phyloP scores from a whole-genome alignment of 2,888 invertebrate genomes.

The Perizoma flavofasciatum region DNA sequence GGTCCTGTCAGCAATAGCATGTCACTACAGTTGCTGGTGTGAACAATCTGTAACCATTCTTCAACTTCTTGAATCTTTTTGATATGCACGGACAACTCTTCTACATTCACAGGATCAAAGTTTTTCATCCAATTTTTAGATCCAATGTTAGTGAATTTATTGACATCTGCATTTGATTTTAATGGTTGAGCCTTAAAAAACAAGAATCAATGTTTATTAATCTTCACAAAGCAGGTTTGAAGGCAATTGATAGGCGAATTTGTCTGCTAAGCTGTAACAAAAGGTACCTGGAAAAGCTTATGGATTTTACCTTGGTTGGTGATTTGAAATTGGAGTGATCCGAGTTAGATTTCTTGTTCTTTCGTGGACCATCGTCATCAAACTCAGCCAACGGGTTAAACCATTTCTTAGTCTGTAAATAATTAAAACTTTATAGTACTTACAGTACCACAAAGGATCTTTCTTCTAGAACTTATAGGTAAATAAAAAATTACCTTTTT shows the following conservation, averaged over 20 bases:
- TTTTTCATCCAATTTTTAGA: conserved; percentile 84
- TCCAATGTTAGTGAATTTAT: conserved; percentile 37
- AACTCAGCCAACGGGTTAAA: conserved; percentile 71
- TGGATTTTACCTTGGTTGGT: conserved; percentile 17
- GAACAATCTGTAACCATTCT: conserved; percentile 84
- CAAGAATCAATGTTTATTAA: background rate
- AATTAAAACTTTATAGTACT: conserved; percentile 5
- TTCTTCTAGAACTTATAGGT: background rate
- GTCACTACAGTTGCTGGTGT: conserved; percentile 59
- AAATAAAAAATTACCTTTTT: conserved; percentile 17
- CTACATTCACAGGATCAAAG: conserved; percentile 82
- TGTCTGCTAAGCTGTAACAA: too few species aligned
- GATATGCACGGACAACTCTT: conserved; percentile 88
- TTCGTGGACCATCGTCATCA: conserved; percentile 55
- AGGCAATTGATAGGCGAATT: too few species aligned
- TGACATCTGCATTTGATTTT: conserved; percentile 20
- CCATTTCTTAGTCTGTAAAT: conserved; percentile 66
- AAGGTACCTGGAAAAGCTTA: background rate
- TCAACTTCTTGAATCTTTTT: conserved; percentile 90
- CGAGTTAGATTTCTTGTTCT: conserved; percentile 43
- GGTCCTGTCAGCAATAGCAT: conserved; percentile 91
- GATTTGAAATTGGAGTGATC: conserved; percentile 18
- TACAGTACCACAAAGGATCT: background rate
- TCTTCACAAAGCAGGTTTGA: too few species aligned
- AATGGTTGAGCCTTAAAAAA: conserved; percentile 18